Evolutionary conservation across 2,113 vertebrate species (phyloP).

Genomic region (Hoplias malabaricus): DNA sequence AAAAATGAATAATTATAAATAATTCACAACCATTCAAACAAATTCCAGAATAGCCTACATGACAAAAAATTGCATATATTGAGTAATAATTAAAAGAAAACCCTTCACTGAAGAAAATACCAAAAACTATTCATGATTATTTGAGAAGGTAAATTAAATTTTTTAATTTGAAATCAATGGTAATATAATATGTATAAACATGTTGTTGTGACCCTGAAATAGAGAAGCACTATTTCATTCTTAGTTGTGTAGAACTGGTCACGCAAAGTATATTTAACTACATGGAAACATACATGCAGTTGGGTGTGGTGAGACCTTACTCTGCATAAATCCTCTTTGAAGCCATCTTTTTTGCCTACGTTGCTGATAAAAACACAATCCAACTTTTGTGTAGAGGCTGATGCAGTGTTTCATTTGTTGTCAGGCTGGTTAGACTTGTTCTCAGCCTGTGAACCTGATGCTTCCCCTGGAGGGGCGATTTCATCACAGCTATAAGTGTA

Average conservation of each 20-base stretch:
- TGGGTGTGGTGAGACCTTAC: background rate
- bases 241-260: too few relatives aligned
- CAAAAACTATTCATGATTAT: background rate
- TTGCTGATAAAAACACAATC: background rate
- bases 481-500: background rate
- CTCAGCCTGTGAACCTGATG: background rate
- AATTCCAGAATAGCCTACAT: too few relatives aligned
- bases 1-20: too few relatives aligned
- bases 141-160: background rate
- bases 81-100: too few relatives aligned
- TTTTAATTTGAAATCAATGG: too few relatives aligned
- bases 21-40: too few relatives aligned
- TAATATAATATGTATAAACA: too few relatives aligned
- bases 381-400: background rate
- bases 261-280: too few relatives aligned
- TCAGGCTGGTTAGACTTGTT: background rate
- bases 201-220: too few relatives aligned
- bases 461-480: background rate
- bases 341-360: background rate
- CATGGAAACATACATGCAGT: background rate
- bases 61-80: too few relatives aligned
- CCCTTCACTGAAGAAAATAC: background rate
- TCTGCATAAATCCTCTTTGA: background rate
- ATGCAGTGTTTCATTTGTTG: background rate
- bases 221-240: too few relatives aligned